Evolutionary conservation across 1,140 invertebrate genomes (phyloP).

Genomic region (Coptotermes formosanus): DNA sequence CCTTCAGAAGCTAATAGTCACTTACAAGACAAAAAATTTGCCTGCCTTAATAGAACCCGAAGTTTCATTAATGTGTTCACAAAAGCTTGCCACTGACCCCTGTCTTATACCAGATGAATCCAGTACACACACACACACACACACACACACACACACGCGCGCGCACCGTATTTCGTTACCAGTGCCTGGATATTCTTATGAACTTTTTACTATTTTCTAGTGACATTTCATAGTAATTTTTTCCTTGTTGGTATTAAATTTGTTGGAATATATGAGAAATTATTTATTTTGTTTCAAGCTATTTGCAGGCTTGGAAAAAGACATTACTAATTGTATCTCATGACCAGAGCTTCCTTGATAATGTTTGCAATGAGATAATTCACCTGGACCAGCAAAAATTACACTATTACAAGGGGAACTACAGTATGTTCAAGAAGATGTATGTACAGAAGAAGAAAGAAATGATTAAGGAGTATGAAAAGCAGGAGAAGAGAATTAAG

Average conservation of each 20-base stretch:
- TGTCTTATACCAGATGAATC: too few relatives aligned
- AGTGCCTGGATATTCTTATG: background rate
- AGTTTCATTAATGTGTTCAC: too few relatives aligned
- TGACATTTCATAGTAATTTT: slow-evolving; percentile 22
- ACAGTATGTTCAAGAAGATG: slow-evolving; percentile 99
- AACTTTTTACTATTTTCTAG: background rate
- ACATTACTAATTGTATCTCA: slow-evolving; percentile 97
- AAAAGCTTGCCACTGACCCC: too few relatives aligned
- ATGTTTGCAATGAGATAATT: slow-evolving; percentile 98
- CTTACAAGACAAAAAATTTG: too few relatives aligned
- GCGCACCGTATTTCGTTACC: too few relatives aligned
- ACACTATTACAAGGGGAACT: slow-evolving; percentile 98
- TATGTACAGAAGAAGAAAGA: slow-evolving; percentile 93
- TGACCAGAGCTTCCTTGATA: slow-evolving; percentile 99
- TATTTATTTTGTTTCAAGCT: slow-evolving; percentile 53
- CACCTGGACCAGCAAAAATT: slow-evolving; percentile 94
- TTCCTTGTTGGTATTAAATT: slow-evolving; percentile 22
- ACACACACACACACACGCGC: too few relatives aligned
- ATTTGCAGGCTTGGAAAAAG: slow-evolving; percentile 97
- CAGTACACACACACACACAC: too few relatives aligned
- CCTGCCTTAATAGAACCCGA: too few relatives aligned
- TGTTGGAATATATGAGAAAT: slow-evolving; percentile 26
- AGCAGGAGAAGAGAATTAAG: slow-evolving; percentile 93
- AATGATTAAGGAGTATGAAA: slow-evolving; percentile 96
- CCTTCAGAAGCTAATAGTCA: too few relatives aligned